Conservation (phyloP, 2,113 vertebrate genomes). For the Gallinago undulata region DNA sequence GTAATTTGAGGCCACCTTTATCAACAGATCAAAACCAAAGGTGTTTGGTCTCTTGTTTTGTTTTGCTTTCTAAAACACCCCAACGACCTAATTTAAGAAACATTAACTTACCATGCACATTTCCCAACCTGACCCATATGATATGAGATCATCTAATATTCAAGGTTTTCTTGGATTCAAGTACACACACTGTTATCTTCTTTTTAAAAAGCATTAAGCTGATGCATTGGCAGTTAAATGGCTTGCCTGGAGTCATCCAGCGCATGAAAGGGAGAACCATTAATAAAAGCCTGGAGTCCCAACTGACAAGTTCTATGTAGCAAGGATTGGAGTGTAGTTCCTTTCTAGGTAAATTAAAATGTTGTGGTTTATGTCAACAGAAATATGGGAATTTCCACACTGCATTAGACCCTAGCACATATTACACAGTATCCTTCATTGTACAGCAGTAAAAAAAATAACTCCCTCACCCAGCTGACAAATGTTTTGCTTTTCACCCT, state of each 20-base stretch:
- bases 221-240: slow-evolving; percentile 3
- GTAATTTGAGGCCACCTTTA: not conserved
- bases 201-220: slow-evolving; percentile 30
- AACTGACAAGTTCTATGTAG: not conserved
- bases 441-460: not conserved
- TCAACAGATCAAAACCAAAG: not conserved
- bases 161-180: not conserved
- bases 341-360: slow-evolving; percentile 7
- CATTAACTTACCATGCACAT: not conserved
- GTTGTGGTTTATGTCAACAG: not conserved
- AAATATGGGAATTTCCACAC: slow-evolving; percentile 9
- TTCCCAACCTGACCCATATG: not conserved
- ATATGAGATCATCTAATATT: not conserved
- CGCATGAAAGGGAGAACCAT: not conserved
- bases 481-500: not conserved
- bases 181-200: not conserved
- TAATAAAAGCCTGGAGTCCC: slow-evolving; percentile 9
- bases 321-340: not conserved
- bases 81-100: not conserved
- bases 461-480: not conserved
- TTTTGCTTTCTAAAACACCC: not conserved
- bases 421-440: not conserved
- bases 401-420: not conserved
- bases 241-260: slow-evolving; percentile 19
- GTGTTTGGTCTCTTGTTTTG: not conserved